Evolutionary conservation across 2,888 invertebrate genomes (phyloP), one percentile per base, ranked within the genome.

Genomic region (Bellardia pandia): DNA sequence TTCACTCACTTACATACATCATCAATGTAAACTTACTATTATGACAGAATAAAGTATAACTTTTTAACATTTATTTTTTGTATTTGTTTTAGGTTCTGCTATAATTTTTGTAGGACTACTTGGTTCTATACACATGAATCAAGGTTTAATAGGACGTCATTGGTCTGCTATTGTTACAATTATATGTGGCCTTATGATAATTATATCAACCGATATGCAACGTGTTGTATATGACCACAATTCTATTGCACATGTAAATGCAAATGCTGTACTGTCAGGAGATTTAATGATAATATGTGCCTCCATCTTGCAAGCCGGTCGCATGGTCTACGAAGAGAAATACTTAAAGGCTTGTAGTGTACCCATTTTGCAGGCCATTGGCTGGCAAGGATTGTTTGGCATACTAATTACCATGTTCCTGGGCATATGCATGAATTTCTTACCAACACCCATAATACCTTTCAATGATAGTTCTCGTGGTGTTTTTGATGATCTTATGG

Each of bases 261-360:
- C 76, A 1, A 98, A 98, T 93, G 96, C 96, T 75, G 95, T 98
- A 71, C 96, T 98, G 90, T 97, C 98, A 4, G 98, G 97, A 0
- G 96, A 97, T 92, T 92, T 97, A 88, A 94, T 97, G 48, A 96
- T 97, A 89, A 94, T 97, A 71, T 94, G 96, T 72, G 96, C 97
- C 0, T 96, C 96, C 92, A 95, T 99, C 69, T 95, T 99, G 89
- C 96, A 96, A 23, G 97, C 98, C 0, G 95, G 96, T 81, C 98
- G 99, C 94, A 98, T 99, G 97, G 98, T 99, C 0, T 96, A 97
- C 88, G 99, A 99, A 93, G 99, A 99, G 93, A 98, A 98, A 94
- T 98, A 96, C 93, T 96, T 99, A 0, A 94, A 96, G 84, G 96
- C 97, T 72, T 95, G 96, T 90, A 97, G 98, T 93, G 97, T 99